phyloP scores from a whole-genome alignment of 2,113 vertebrate species.

The Phodopus roborovskii region DNA sequence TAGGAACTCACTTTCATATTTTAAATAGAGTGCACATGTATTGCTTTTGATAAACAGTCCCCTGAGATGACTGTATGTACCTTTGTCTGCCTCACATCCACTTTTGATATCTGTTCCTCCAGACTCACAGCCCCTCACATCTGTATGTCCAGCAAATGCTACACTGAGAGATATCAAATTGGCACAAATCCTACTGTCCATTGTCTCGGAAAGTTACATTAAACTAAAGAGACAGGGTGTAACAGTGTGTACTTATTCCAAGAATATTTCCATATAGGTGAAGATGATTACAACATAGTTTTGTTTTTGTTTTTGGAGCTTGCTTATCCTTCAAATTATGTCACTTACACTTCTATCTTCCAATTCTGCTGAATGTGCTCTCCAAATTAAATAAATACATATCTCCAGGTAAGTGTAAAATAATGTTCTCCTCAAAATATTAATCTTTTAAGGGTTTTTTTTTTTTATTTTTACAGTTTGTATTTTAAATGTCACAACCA shows the following conservation, averaged over 20 bases:
- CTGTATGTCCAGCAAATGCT: not conserved
- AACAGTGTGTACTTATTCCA: not conserved
- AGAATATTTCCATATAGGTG: not conserved
- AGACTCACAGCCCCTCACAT: not conserved
- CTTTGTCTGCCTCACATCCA: not conserved
- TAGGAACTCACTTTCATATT: not conserved
- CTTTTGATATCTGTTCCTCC: not conserved
- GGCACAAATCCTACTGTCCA: not conserved
- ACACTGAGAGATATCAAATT: not conserved
- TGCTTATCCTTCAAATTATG: not conserved
- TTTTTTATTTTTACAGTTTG: not conserved
- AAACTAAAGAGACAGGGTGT: not conserved
- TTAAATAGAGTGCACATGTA: not conserved
- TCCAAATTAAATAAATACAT: constrained; percentile 20
- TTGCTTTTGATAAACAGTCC: not conserved
- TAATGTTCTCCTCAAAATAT: not conserved
- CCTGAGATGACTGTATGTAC: not conserved
- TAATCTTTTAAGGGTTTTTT: not conserved
- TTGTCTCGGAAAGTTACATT: not conserved
- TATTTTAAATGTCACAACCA: not conserved
- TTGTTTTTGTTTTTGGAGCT: constrained; percentile 10
- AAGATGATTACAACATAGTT: constrained; percentile 14
- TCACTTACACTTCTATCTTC: not conserved
- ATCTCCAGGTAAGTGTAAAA: not conserved
- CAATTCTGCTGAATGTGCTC: not conserved